Evolutionary conservation across 2,113 vertebrate species (phyloP).

Genomic region (Melanocharis versteri): DNA sequence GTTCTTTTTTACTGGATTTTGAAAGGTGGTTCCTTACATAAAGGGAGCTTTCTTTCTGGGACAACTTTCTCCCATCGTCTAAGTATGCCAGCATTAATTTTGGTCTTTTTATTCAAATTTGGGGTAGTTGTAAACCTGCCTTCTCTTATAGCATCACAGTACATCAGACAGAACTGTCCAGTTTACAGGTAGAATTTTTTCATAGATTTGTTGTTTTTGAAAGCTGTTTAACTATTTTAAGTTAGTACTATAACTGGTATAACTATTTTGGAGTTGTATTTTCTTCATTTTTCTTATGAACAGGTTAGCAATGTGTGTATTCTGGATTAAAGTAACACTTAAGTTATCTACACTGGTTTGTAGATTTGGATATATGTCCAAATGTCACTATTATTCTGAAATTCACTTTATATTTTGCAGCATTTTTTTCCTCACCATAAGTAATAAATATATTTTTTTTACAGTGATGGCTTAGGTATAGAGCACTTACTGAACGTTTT

Average conservation of each 20-base stretch:
- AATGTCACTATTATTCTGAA: neutral
- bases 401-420: neutral
- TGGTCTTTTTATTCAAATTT: neutral
- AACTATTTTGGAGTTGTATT: neutral
- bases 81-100: neutral
- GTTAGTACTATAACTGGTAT: neutral
- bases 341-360: neutral
- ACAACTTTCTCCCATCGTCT: neutral
- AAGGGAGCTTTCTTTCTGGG: neutral
- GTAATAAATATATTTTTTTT: neutral
- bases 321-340: neutral
- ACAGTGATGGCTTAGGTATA: neutral
- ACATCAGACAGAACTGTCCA: neutral
- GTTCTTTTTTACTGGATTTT: neutral
- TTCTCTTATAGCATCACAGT: neutral
- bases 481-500: neutral
- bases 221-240: neutral
- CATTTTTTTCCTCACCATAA: neutral
- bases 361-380: neutral
- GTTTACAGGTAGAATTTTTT: neutral
- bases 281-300: neutral
- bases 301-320: neutral
- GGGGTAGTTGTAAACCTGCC: neutral
- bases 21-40: neutral
- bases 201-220: neutral